These are phyloP conservation scores for Acrocera orbiculus DNA, from an alignment of 2,888 invertebrate genomes.

Conservation along the genomic window DNA sequence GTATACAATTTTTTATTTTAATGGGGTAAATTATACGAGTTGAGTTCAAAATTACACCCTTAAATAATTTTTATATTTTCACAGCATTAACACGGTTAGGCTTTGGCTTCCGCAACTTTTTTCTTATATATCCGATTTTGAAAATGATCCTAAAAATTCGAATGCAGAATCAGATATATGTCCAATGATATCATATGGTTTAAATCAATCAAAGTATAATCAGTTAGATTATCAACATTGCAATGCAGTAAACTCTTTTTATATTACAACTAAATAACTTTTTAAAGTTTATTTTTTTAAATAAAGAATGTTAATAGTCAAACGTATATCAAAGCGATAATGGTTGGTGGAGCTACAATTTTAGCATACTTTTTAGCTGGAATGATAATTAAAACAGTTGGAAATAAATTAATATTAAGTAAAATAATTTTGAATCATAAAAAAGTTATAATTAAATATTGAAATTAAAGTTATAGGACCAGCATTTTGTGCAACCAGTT, in stretches of 20 bases:
- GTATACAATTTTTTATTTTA: slow-evolving; percentile 46
- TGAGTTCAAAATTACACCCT: not conserved
- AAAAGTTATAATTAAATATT: slow-evolving; percentile 1
- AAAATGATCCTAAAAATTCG: slow-evolving; percentile 14
- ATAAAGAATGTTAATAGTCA: slow-evolving; percentile 34
- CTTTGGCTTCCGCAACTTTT: slow-evolving; percentile 79
- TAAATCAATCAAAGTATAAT: slow-evolving; percentile 21
- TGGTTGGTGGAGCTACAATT: slow-evolving; percentile 44
- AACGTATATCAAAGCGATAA: slow-evolving; percentile 51
- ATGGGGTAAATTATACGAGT: too few species aligned
- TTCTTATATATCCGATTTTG: slow-evolving; percentile 42
- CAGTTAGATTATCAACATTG: slow-evolving; percentile 19
- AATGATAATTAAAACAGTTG: slow-evolving; percentile 33
- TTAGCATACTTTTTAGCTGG: slow-evolving; percentile 44
- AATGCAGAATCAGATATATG: slow-evolving; percentile 20
- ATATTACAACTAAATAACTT: not conserved
- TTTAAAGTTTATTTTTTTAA: slow-evolving; percentile 1
- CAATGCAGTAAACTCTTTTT: slow-evolving; percentile 20
- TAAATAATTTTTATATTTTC: not conserved
- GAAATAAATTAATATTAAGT: slow-evolving; percentile 38
- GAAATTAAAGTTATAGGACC: slow-evolving; percentile 27
- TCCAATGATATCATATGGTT: slow-evolving; percentile 23
- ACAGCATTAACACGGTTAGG: slow-evolving; percentile 58
- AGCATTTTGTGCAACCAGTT: slow-evolving; percentile 29
- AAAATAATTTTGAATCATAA: slow-evolving; percentile 15